These are phyloP conservation scores for Agriopis aurantiaria DNA, from an alignment of 2,888 invertebrate genomes.

Conservation along the genomic window DNA sequence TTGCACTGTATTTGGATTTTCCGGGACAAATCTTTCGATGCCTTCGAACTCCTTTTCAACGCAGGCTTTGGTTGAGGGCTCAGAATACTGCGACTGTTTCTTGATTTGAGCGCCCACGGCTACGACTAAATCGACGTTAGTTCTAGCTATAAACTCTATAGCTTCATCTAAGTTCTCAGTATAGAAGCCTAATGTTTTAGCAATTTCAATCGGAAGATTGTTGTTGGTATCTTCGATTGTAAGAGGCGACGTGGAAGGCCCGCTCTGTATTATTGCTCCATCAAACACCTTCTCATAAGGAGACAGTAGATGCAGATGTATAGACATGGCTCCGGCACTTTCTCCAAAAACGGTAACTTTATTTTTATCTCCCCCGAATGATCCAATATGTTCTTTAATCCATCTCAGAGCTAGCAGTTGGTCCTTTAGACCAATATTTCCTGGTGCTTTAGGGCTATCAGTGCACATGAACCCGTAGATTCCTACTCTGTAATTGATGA, in stretches of 20 bases:
- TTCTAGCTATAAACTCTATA: slow-evolving; percentile 30
- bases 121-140: slow-evolving; percentile 25
- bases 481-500: slow-evolving; percentile 56
- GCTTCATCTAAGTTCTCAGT: slow-evolving; percentile 38
- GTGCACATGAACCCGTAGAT: slow-evolving; percentile 60
- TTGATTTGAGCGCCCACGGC: slow-evolving; percentile 7
- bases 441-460: slow-evolving; percentile 52
- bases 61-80: slow-evolving; percentile 35
- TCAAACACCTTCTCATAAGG: slow-evolving; percentile 51
- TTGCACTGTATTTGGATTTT: slow-evolving; percentile 24
- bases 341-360: slow-evolving; percentile 55
- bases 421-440: slow-evolving; percentile 59
- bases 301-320: slow-evolving; percentile 51
- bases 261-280: slow-evolving; percentile 45
- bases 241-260: slow-evolving; percentile 28
- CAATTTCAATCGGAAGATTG: slow-evolving; percentile 14
- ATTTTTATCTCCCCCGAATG: slow-evolving; percentile 56
- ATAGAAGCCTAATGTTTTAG: slow-evolving; percentile 29
- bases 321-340: slow-evolving; percentile 54
- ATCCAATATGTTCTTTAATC: slow-evolving; percentile 55
- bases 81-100: slow-evolving; percentile 18
- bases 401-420: slow-evolving; percentile 54
- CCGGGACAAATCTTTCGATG: slow-evolving; percentile 34
- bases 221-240: slow-evolving; percentile 21
- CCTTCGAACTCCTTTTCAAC: slow-evolving; percentile 39